Percentiles rank a stretch among this genome's conserved stretches.
Evolutionary conservation across 2,113 vertebrate species (phyloP).

Genomic region (Psittacula cyanocephala): DNA sequence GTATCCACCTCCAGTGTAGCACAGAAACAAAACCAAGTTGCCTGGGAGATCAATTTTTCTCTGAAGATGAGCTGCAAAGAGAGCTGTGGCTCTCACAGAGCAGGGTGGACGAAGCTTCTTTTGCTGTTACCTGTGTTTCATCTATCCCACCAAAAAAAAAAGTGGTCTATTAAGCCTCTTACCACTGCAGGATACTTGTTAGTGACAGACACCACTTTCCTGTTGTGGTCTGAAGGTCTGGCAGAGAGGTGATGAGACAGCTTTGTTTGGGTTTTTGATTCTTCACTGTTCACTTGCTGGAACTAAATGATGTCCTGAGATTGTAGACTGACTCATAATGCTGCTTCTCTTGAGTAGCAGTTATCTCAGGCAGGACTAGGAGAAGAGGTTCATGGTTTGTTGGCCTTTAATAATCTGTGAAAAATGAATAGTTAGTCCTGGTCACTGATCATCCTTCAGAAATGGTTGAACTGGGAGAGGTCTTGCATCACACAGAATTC

Average conservation of each 20-base stretch:
- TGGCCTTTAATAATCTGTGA: not conserved
- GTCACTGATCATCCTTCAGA: not conserved
- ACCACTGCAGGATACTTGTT: not conserved
- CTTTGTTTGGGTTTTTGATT: not conserved
- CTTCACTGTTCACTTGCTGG: not conserved
- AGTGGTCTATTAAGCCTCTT: not conserved
- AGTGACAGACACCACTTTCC: not conserved
- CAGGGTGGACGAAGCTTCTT: not conserved
- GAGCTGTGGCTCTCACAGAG: not conserved
- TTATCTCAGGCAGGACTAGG: not conserved
- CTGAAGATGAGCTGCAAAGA: not conserved
- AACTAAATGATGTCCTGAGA: not conserved
- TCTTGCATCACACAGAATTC: not conserved
- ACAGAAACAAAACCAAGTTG: not conserved
- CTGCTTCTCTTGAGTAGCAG: not conserved
- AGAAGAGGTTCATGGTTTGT: not conserved
- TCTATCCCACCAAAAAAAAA: not conserved
- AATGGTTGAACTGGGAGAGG: not conserved
- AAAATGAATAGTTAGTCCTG: not conserved
- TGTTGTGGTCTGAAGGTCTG: not conserved
- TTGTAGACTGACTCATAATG: not conserved
- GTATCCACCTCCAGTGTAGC: not conserved
- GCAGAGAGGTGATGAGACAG: not conserved
- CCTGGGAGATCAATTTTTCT: not conserved
- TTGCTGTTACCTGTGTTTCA: not conserved